phyloP scores from a whole-genome alignment of 2,113 vertebrate genomes.

The Mormyrus lacerda region DNA sequence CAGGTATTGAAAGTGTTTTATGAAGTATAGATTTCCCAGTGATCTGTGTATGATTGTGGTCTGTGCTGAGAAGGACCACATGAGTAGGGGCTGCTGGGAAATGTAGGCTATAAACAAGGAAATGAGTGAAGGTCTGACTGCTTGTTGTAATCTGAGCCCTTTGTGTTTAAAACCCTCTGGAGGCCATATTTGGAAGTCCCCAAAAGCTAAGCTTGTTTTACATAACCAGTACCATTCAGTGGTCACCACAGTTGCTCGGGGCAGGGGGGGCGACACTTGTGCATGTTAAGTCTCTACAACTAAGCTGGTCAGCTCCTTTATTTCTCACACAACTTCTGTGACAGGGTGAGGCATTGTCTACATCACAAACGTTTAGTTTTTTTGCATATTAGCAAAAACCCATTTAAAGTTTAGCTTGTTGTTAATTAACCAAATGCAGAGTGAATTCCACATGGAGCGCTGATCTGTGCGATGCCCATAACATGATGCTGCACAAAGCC shows the following conservation, averaged over 20 bases:
- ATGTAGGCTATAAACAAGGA: neutral
- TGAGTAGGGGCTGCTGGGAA: neutral
- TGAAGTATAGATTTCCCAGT: neutral
- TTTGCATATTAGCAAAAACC: constrained; percentile 1
- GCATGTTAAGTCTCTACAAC: neutral
- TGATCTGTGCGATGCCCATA: neutral
- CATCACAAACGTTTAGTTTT: neutral
- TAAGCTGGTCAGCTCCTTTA: neutral
- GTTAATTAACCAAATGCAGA: neutral
- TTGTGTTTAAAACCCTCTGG: neutral
- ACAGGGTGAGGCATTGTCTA: neutral
- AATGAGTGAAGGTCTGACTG: neutral
- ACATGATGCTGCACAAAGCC: neutral
- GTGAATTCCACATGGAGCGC: neutral
- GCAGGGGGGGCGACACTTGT: neutral
- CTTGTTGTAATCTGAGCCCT: neutral
- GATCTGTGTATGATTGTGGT: neutral
- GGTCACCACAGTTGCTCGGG: neutral
- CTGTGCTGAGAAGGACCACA: neutral
- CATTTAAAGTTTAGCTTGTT: neutral
- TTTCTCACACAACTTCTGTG: neutral
- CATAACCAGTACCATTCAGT: neutral
- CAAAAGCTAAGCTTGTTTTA: neutral
- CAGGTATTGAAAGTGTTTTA: neutral
- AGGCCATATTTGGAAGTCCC: neutral